Evolutionary conservation across 2,797 vertebrate genomes (phyloP).

Genomic region (Characodon lateralis): DNA sequence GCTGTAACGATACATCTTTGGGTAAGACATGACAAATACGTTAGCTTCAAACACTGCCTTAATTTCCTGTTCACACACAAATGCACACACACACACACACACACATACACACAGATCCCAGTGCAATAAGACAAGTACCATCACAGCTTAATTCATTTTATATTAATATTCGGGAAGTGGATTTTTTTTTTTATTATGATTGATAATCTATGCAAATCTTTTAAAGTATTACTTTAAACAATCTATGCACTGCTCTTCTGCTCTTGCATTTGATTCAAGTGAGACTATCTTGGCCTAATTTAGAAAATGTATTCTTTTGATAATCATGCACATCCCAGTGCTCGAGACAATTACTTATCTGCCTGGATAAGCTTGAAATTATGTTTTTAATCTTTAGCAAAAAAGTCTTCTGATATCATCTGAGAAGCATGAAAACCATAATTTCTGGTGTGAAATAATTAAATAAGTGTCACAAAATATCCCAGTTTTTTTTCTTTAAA

Average conservation of each 20-base stretch:
- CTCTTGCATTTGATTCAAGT: conserved; percentile 69
- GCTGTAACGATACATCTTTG: conserved; percentile 46
- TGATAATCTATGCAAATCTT: conserved; percentile 81
- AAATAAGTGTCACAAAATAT: conserved; percentile 58
- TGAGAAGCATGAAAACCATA: conserved; percentile 54
- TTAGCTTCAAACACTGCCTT: conserved; percentile 65
- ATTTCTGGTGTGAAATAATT: conserved; percentile 59
- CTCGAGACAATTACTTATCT: conserved; percentile 78
- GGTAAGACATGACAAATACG: conserved; percentile 66
- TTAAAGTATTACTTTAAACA: conserved; percentile 73
- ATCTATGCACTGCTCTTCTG: conserved; percentile 68
- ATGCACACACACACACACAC: conserved; percentile 62
- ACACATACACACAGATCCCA: conserved; percentile 30
- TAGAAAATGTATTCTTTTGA: conserved; percentile 78
- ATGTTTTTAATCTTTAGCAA: conserved; percentile 74
- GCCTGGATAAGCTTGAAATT: conserved; percentile 77
- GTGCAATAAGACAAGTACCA: conserved; percentile 69
- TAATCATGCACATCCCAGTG: conserved; percentile 72
- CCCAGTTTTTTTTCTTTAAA: conserved; percentile 30
- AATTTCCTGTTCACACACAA: conserved; percentile 67
- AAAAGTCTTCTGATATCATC: conserved; percentile 63
- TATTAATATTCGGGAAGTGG: conserved; percentile 77
- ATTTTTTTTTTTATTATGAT: conserved; percentile 68
- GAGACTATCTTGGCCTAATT: conserved; percentile 72
- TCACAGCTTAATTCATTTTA: conserved; percentile 72